phyloP scores from a whole-genome alignment of 1,140 invertebrate species.

The Oreohelix idahoensis region DNA sequence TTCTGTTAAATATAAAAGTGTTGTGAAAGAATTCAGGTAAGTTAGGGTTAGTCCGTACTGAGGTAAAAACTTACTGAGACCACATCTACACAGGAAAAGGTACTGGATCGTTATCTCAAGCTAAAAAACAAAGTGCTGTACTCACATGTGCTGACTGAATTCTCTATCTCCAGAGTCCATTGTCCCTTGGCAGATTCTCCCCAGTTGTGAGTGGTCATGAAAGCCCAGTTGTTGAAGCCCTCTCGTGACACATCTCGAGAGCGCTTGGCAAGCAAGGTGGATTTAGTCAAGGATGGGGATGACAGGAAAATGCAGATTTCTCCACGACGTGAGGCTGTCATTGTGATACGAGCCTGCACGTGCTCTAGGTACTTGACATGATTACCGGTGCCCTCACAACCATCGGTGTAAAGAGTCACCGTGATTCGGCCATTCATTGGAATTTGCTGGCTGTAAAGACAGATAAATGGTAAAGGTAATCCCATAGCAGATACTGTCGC shows the following conservation, averaged over 20 bases:
- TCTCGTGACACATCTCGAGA: slow-evolving; percentile 94
- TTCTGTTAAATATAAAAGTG: not conserved
- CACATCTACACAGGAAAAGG: not conserved
- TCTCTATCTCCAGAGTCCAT: slow-evolving; percentile 90
- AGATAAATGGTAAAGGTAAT: too few species aligned
- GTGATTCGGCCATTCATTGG: slow-evolving; percentile 65
- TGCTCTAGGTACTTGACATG: slow-evolving; percentile 97
- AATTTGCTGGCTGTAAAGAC: slow-evolving; percentile 57
- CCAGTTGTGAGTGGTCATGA: slow-evolving; percentile 99
- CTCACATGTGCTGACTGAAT: slow-evolving; percentile 62
- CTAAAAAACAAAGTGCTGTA: not conserved
- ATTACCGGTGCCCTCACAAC: slow-evolving; percentile 89
- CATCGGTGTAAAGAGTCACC: slow-evolving; percentile 71
- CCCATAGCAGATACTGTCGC: too few species aligned
- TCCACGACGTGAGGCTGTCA: slow-evolving; percentile 88
- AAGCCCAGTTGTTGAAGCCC: slow-evolving; percentile 99
- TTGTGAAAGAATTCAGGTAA: not conserved
- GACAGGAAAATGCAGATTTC: slow-evolving; percentile 95
- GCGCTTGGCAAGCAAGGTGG: slow-evolving; percentile 80
- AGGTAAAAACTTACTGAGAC: not conserved
- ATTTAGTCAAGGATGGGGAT: slow-evolving; percentile 95
- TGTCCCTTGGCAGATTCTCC: slow-evolving; percentile 96
- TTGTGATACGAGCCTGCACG: slow-evolving; percentile 96
- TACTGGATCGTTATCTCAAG: not conserved
- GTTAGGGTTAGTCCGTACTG: not conserved